Evolutionary conservation across 2,113 vertebrate genomes (phyloP).

Genomic region (Saccopteryx leptura): DNA sequence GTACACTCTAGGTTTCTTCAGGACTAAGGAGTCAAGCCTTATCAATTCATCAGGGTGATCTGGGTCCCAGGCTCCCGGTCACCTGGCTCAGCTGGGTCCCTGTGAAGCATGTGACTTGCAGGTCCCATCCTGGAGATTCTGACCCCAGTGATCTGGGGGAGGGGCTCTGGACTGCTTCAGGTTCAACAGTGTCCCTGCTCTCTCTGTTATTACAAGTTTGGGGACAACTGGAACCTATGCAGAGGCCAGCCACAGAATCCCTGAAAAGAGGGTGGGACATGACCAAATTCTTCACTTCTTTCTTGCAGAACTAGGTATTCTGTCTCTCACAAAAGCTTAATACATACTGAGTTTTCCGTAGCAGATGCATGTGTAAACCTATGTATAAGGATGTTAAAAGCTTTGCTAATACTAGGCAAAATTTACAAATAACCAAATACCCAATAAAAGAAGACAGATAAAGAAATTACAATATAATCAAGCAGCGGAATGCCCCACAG

Average conservation of each 20-base stretch:
- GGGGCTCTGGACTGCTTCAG: no score
- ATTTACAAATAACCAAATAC: background rate
- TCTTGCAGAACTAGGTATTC: background rate
- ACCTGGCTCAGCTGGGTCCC: background rate
- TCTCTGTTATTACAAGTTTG: background rate
- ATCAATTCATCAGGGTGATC: background rate
- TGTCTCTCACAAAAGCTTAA: constrained; percentile 1
- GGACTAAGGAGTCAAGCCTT: background rate
- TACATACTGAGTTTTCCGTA: background rate
- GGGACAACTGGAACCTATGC: background rate
- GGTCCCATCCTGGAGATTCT: background rate
- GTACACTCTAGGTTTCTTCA: constrained; percentile 38
- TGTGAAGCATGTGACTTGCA: background rate
- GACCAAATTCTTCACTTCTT: background rate
- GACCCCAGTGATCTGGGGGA: background rate
- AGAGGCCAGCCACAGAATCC: background rate
- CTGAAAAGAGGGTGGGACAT: background rate
- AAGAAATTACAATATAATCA: background rate
- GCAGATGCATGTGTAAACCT: background rate
- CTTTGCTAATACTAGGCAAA: background rate
- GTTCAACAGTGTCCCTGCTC: background rate
- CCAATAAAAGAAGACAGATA: background rate
- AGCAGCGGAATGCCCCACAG: background rate
- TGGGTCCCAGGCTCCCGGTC: background rate
- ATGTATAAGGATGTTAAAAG: background rate